Evolutionary conservation across 2,797 vertebrate genomes (phyloP).

Genomic region (Lepilemur ruficaudatus): DNA sequence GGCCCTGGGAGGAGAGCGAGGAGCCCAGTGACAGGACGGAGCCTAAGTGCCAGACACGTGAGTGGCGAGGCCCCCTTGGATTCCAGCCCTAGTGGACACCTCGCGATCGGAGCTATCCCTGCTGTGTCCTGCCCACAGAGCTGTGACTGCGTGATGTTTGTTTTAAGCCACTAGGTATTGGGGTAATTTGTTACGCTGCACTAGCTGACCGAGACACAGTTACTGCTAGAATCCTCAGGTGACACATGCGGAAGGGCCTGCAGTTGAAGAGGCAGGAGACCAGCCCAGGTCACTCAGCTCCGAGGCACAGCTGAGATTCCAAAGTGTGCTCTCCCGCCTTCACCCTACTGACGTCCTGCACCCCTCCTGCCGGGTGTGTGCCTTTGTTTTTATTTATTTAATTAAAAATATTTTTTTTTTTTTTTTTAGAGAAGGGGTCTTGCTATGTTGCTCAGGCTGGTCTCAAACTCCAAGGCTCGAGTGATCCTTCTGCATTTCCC

Average conservation of each 20-base stretch:
- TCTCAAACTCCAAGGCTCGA: neutral
- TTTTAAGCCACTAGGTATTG: neutral
- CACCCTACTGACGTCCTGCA: too few species aligned
- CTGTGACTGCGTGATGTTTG: neutral
- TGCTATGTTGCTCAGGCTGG: neutral
- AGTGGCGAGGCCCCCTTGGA: neutral
- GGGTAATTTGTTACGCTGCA: neutral
- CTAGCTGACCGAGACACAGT: neutral
- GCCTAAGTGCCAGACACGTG: neutral
- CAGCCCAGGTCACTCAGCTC: neutral
- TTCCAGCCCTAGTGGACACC: neutral
- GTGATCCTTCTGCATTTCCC: neutral
- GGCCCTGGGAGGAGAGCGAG: neutral
- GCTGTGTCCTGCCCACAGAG: neutral
- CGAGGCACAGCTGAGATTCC: neutral
- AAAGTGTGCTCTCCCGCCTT: neutral
- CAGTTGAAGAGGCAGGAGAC: neutral
- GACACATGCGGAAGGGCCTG: neutral
- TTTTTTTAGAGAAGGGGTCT: neutral
- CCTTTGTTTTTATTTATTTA: neutral
- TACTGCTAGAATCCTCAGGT: neutral
- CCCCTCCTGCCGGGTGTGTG: neutral
- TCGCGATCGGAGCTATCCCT: neutral
- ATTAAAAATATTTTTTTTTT: neutral
- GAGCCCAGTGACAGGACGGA: neutral